Base-by-base conservation (phyloP, 2,797 vertebrate genomes). In the Peromyscus eremicus region DNA sequence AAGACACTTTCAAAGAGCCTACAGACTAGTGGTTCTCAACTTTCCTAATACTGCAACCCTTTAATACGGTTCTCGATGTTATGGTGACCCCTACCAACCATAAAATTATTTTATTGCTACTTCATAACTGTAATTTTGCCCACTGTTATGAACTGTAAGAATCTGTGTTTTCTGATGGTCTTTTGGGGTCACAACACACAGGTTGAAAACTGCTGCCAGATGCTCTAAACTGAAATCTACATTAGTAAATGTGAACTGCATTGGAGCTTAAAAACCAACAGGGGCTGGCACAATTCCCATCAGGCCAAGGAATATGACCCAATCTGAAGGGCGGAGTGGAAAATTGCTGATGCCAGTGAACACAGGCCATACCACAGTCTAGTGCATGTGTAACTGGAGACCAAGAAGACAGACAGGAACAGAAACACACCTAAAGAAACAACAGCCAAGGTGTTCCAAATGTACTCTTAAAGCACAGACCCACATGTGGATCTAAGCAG, bases 271-370 rank as follows among this genome's bases (percentile, higher is more conserved):
- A 46, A 3, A 27, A 29, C 62, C 12, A 19, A 6, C 46, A 46
- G 13, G 46, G 8, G 60, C n/a, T 0, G 23, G 75, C 60, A 40
- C 34, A 6, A 25, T 29, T 19, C 73, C 52, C 80, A 11, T 0
- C 46, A 34, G 40, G 14, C 2, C 10, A 4, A 70, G 75, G 62
- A n/a, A 3, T 68, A 3, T 21, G 25, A 60, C 1, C 68, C 75
- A 16, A 40, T 14, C 55, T 29, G 5, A 16, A 52, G 40, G 52
- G 71, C 6, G 37, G 43, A 91, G n/a, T 52, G 10, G 34, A 92
- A 43, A 34, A 10, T 7, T 21, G 27, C 0, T 10, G 5, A 25
- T 57, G 66, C 0, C 19, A 29, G 14, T 0, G 9, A 34, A 32
- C 16, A 43, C 32, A 5, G 52, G 32, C 8, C 13, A 16, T 19